Evolutionary conservation across 2,888 invertebrate genomes (phyloP), one percentile per base, ranked within the genome.

Genomic region (Polyploca ridens): DNA sequence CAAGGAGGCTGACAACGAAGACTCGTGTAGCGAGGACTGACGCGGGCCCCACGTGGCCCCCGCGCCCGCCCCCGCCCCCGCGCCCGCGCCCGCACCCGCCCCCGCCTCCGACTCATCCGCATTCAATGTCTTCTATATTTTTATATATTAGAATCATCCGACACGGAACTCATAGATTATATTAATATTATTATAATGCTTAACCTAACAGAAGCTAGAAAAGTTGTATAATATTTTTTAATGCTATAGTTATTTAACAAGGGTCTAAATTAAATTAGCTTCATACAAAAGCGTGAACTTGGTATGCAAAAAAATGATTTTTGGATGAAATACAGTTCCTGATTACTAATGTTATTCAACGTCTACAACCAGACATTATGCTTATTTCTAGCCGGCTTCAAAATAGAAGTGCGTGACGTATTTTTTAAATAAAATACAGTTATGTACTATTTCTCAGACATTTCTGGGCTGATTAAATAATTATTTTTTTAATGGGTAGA

Each of bases 1-100:
- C 75, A 95, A 95, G 82, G 96, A 96, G 87, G 95, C 94, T 63
- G 96, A 96, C 76, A 96, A 96, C 74, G 95, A 96, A 73, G 95
- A 94, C 80, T 93, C 94, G 7, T 89, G 91, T 76, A 92, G 93
- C 79, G 93, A 93, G 82, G 93, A 93, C 89, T 94, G 93, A 94
- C 93, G 84, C 71, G 83, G 74, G 82, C 73, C 63, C 3, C 65
- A 11, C 66, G 78, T 73, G 69, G 81, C 80, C 80, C 78, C 69
- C 71, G 78, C 77, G 69, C 70, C 75, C 62, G 70, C 74, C 68
- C 74, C 73, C 72, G 73, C 74, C 64, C 69, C 77, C 67, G 68
- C 72, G 70, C 69, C 68, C 64, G 68, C 74, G 73, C 72, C 73
- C 13, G 41, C 41, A 0, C 41, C 41, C 13, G 64, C 69, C 68